A percentile compares a stretch with the other conserved stretches of the same genome.
phyloP scores from a whole-genome alignment of 2,113 vertebrate species.

The Sorex araneus region DNA sequence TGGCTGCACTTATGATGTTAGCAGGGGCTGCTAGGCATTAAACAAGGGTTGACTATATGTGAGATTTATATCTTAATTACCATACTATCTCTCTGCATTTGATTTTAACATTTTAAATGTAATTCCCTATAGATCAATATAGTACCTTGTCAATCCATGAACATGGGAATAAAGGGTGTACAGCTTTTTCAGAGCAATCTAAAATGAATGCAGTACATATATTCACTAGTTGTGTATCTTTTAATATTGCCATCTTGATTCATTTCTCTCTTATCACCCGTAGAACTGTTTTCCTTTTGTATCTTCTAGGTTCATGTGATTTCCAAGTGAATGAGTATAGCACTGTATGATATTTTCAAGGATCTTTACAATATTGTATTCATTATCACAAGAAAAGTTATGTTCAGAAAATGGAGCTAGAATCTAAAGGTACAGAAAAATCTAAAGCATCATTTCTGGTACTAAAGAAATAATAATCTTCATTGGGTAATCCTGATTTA shows the following conservation, averaged over 20 bases:
- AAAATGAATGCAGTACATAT: not conserved
- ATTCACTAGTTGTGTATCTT: not conserved
- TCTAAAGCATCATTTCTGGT: conserved; percentile 5
- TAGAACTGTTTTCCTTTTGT: not conserved
- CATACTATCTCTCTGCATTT: too few relatives aligned
- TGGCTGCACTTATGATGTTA: too few relatives aligned
- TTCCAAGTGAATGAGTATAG: not conserved
- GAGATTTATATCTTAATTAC: too few relatives aligned
- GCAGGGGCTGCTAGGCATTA: too few relatives aligned
- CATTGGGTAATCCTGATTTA: not conserved
- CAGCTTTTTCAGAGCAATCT: not conserved
- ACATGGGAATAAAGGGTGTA: not conserved
- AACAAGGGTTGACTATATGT: too few relatives aligned
- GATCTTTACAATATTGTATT: not conserved
- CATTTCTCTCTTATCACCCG: not conserved
- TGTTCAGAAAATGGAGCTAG: not conserved
- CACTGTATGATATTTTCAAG: not conserved
- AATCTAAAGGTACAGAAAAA: not conserved
- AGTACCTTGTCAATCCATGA: not conserved
- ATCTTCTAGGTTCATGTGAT: not conserved
- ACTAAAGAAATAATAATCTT: not conserved
- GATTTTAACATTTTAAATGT: not conserved
- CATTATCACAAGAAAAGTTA: not conserved
- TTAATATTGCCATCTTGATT: not conserved
- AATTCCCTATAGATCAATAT: not conserved